Evolutionary conservation across 2,888 invertebrate genomes (phyloP), one percentile per base, ranked within the genome.

Genomic region (Pseudoips prasinana): DNA sequence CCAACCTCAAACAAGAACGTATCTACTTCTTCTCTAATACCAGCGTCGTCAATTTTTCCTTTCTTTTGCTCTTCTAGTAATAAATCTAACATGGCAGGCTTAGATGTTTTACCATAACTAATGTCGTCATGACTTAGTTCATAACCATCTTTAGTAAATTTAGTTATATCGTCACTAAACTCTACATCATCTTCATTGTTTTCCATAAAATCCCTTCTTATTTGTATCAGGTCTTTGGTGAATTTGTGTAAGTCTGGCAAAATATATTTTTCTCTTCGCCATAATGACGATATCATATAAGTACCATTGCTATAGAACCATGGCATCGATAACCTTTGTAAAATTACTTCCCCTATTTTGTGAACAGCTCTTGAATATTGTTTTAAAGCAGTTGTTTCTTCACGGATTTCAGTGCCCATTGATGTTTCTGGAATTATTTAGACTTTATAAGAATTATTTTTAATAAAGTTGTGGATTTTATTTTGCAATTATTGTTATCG

Each of bases 1-100:
- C n/a, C n/a, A n/a, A 91, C 92, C 70, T 91, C 93, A 74, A 94
- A 94, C 90, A 93, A 91, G 51, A 94, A 93, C 0, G 93, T 94
- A 48, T 94, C 92, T 0, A 93, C 92, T 76, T 94, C 92, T 59
- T 93, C 92, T 34, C 91, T 82, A 27, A 94, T 90, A 33, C 92
- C 92, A 10, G 86, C 64, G 47, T 91, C 86, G 8, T 89, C 90
- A 9, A 93, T 73, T 2, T 75, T 77, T 1, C 90, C 91, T 40
- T 90, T 85, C 27, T 88, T 82, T 46, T 88, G 90, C 17, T 90
- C 86, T 30, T 91, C 87, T 3, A 94, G 58, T 2, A 94, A 62
- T 17, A 93, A 73, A 70, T 94, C 93, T 36, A 94, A 66, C 72
- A 93, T 91, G 0, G 92, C 92, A 64, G 90, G 75, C 35, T 86